phyloP scores from a whole-genome alignment of 2,888 invertebrate species.

The Cynaeus angustus region DNA sequence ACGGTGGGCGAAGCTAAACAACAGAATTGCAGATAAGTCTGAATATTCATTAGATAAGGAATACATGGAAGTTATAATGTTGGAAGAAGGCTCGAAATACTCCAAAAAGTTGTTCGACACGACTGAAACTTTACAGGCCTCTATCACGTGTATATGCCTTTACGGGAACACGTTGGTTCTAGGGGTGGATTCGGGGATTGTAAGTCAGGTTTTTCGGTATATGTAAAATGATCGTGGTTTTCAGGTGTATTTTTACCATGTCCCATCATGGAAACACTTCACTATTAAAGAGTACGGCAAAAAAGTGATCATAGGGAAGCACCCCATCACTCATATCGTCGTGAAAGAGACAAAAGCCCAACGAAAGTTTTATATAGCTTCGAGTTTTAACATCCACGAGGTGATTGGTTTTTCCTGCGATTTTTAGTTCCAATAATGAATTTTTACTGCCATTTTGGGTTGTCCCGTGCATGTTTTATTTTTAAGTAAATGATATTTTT shows the following conservation, averaged over 20 bases:
- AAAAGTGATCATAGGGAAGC: constrained; percentile 65
- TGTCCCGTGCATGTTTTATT: background rate
- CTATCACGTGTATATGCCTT: constrained; percentile 68
- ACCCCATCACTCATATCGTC: constrained; percentile 68
- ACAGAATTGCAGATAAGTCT: constrained; percentile 60
- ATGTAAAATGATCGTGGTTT: constrained; percentile 31
- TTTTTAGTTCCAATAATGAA: constrained; percentile 38
- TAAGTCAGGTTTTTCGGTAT: constrained; percentile 57
- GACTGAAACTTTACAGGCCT: constrained; percentile 66
- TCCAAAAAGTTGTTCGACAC: constrained; percentile 68
- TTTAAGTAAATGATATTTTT: constrained; percentile 33
- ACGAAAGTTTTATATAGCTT: constrained; percentile 67
- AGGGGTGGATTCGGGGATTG: constrained; percentile 67
- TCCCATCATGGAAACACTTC: constrained; percentile 68
- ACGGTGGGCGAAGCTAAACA: too few relatives aligned
- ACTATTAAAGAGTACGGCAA: constrained; percentile 66
- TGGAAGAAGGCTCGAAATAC: constrained; percentile 63
- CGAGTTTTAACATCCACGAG: constrained; percentile 67
- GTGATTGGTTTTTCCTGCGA: constrained; percentile 58
- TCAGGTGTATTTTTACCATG: constrained; percentile 69
- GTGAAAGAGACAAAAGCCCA: constrained; percentile 64
- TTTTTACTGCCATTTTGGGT: constrained; percentile 18
- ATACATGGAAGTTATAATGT: constrained; percentile 68
- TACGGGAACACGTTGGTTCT: constrained; percentile 69
- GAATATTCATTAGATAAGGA: constrained; percentile 60